Percentiles rank a stretch among this genome's conserved stretches.
Conservation (phyloP, 2,113 vertebrate species). For the Empidonax alnorum region DNA sequence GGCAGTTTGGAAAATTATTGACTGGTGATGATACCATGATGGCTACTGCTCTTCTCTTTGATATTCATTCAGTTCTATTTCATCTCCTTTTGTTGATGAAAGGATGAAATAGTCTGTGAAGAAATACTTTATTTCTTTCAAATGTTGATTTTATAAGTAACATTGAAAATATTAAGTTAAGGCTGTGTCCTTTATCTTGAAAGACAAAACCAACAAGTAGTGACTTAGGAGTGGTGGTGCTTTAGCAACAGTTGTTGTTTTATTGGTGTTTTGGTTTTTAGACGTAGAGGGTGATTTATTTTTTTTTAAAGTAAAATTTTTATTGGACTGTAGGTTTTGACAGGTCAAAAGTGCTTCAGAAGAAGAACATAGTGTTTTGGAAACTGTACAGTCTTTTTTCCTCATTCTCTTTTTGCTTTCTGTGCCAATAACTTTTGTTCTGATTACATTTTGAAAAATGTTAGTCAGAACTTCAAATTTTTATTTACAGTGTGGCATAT, state of each 20-base stretch:
- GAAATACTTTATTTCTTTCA: constrained; percentile 44
- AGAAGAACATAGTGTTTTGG: constrained; percentile 53
- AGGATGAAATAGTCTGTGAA: constrained; percentile 16
- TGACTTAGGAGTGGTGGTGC: background rate
- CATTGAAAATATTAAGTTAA: background rate
- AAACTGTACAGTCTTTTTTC: constrained; percentile 51
- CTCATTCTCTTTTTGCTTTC: constrained; percentile 58
- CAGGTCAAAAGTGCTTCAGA: constrained; percentile 58
- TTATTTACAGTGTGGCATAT: constrained; percentile 46
- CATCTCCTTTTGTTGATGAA: constrained; percentile 42
- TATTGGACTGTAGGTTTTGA: constrained; percentile 59
- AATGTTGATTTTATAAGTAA: constrained; percentile 28
- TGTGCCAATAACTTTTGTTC: constrained; percentile 73
- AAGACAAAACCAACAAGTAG: constrained; percentile 41
- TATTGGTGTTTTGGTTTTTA: background rate
- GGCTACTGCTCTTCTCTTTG: constrained; percentile 36
- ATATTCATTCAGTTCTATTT: constrained; percentile 9
- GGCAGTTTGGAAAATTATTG: background rate
- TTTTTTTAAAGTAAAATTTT: constrained; percentile 55
- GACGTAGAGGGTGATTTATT: background rate
- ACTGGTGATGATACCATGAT: background rate
- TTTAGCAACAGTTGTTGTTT: constrained; percentile 28
- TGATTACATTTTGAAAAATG: constrained; percentile 53
- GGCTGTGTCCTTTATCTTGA: background rate
- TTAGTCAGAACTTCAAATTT: constrained; percentile 27